Percentiles rank a stretch among this genome's conserved stretches.
These are phyloP conservation scores for Holothuria leucospilota DNA, from an alignment of 53 echinoderm and acorn worm species.

Conservation along the genomic window DNA sequence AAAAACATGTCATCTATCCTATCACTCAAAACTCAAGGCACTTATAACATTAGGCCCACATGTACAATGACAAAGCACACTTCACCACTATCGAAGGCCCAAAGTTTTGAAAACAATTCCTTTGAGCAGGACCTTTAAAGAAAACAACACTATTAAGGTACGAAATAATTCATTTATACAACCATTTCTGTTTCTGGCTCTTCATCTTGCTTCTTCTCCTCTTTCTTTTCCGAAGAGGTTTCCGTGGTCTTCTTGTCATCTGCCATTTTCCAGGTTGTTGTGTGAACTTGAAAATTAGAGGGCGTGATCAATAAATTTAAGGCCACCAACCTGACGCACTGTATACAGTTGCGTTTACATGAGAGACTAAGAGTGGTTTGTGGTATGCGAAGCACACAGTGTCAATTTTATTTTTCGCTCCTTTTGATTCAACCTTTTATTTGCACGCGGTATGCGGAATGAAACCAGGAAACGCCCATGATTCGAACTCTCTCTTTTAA, in stretches of 20 bases:
- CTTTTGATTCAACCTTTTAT: no score
- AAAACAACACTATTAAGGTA: not conserved
- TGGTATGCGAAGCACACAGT: no score
- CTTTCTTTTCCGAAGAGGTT: slow-evolving; percentile 71
- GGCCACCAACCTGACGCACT: no score
- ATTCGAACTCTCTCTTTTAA: no score
- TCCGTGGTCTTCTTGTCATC: slow-evolving; percentile 73
- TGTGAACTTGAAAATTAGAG: no score
- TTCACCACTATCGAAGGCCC: not conserved
- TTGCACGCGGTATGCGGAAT: no score
- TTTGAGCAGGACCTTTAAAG: no score
- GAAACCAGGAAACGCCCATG: no score
- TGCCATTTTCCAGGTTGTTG: slow-evolving; percentile 63
- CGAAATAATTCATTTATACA: not conserved
- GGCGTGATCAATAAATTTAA: no score
- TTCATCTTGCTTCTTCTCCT: slow-evolving; percentile 77
- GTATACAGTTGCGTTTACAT: no score
- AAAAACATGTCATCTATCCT: not conserved
- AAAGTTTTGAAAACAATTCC: not conserved
- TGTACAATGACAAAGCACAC: not conserved
- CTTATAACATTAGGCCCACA: not conserved
- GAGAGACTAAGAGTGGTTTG: no score
- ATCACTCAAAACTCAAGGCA: not conserved
- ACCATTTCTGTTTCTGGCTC: slow-evolving; percentile 84
- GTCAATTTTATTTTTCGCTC: no score